Evolutionary conservation across 1,140 invertebrate species (phyloP), one percentile per base, ranked within the genome.

Genomic region (Dufourea novaeangliae): DNA sequence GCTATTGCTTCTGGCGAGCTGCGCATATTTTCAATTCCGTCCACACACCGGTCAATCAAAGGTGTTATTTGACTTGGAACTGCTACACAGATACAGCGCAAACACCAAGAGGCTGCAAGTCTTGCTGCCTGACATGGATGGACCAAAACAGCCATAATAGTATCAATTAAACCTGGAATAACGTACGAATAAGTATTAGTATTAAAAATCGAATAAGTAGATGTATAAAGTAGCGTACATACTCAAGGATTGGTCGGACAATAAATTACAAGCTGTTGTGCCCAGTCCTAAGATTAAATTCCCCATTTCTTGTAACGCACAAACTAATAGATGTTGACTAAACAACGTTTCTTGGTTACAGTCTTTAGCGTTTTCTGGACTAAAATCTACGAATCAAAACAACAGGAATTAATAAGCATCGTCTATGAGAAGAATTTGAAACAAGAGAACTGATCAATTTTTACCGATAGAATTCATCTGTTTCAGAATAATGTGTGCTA

Each of bases 31-130:
- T 98, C 98, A 37, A 99, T 95, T 70, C 95, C 95, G 79, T 97
- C 96, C 8, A 97, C 94, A 87, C 97, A 98, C 57, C 95, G 94
- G 92, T 99, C 98, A 74, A 99, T 96, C 1, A 99, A 92, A 20
- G 97, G 98, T 44, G 98, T 97, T 80, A 98, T 95, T 90, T 98
- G 97, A 86, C 97, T 97, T 4, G 98, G 98, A 56, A 99, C 95
- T 46, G 98, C 98, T 22, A 97, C 95, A 87, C 97, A 97, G 78
- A 99, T 96, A 88, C 97, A 97, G 17, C 97, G 94, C 59, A 99
- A 93, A 91, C 98, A 98, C 97, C 98, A 99, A 29, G 98, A 98
- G 37, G 98, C 97, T 14, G 98, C 96, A 75, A 99, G 92, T 66
- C 98, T 94, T 14, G 97, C 97, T 20, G 98, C 97, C 81, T 97